A percentile compares a stretch with the other conserved stretches of the same genome.
These are phyloP conservation scores for Microctonus hyperodae DNA, from an alignment of 2,888 invertebrate genomes.

Conservation along the genomic window DNA sequence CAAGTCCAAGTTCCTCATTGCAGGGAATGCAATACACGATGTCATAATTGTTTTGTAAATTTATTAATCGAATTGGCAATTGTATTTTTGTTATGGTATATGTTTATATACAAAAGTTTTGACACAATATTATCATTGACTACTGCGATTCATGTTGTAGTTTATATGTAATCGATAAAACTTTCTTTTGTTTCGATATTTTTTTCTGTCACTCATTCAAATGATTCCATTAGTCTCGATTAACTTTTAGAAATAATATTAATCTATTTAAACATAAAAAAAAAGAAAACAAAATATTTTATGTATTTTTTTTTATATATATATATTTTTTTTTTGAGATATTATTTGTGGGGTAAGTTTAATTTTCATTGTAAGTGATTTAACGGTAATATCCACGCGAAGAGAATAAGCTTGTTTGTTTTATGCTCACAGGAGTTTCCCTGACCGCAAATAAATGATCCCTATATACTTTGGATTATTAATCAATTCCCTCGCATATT, in stretches of 20 bases:
- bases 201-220: slow-evolving; percentile 4
- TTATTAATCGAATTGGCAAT: not conserved
- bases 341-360: not conserved
- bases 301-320: not conserved
- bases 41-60: not conserved
- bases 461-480: slow-evolving; percentile 15
- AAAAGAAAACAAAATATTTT: not conserved
- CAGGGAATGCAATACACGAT: not conserved
- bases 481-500: slow-evolving; percentile 16
- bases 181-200: slow-evolving; percentile 1
- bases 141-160: not conserved
- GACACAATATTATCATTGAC: not conserved
- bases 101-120: not conserved
- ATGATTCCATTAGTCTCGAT: not conserved
- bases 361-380: not conserved
- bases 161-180: not conserved
- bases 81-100: not conserved
- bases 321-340: not conserved
- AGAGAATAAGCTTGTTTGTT: not conserved
- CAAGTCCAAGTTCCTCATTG: not conserved
- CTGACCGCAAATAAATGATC: slow-evolving; percentile 25
- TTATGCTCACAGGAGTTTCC: not conserved
- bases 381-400: not conserved
- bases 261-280: slow-evolving; percentile 8
- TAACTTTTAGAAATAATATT: not conserved